Evolutionary conservation across 2,888 invertebrate genomes (phyloP).

Genomic region (Loripinus fragilis): DNA sequence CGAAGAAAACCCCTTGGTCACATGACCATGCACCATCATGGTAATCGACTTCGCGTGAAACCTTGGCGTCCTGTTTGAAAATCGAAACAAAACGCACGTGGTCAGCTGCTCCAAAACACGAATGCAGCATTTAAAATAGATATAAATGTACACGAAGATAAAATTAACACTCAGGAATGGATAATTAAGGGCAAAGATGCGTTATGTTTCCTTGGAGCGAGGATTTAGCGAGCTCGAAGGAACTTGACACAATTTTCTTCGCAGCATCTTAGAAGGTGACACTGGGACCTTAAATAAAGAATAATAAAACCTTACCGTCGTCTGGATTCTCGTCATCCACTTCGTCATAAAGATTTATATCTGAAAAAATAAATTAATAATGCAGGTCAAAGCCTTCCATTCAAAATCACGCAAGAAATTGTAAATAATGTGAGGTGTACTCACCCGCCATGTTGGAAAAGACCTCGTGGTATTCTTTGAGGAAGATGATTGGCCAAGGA

Average conservation of each 20-base stretch:
- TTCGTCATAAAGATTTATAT: constrained; percentile 80
- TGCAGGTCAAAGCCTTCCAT: constrained; percentile 67
- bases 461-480: constrained; percentile 76
- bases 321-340: constrained; percentile 77
- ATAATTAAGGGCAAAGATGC: background rate
- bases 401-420: constrained; percentile 73
- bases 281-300: constrained; percentile 57
- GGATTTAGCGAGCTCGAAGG: background rate
- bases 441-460: constrained; percentile 83
- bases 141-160: background rate
- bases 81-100: constrained; percentile 72
- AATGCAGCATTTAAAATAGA: background rate
- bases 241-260: constrained; percentile 68
- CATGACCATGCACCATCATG: constrained; percentile 78
- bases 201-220: background rate
- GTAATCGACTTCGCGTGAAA: constrained; percentile 73
- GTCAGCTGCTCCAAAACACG: constrained; percentile 15
- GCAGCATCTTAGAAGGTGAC: constrained; percentile 71
- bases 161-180: background rate
- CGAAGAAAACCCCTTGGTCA: constrained; percentile 77
- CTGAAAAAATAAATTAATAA: constrained; percentile 75
- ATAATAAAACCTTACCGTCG: constrained; percentile 75
- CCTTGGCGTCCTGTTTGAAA: constrained; percentile 78
- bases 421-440: constrained; percentile 79
- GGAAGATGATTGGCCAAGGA: constrained; percentile 70